Evolutionary conservation across 2,797 vertebrate species (phyloP).

Genomic region (Chromis chromis): DNA sequence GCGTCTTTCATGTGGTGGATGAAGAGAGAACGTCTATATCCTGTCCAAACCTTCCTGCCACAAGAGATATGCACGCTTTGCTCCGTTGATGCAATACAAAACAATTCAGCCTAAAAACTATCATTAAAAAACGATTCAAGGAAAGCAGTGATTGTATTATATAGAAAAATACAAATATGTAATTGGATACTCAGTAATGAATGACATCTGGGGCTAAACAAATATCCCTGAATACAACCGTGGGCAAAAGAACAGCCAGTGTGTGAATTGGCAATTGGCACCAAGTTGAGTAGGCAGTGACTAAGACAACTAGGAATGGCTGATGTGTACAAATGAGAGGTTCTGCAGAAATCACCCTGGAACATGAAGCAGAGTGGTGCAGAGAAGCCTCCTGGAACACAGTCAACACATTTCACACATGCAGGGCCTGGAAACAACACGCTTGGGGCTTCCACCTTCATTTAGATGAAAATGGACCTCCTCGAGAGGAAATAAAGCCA

Average conservation of each 20-base stretch:
- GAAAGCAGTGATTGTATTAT: constrained; percentile 3
- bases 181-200: not conserved
- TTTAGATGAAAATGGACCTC: constrained; percentile 84
- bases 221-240: not conserved
- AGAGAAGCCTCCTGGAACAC: constrained; percentile 68
- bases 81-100: not conserved
- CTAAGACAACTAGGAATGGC: constrained; percentile 44
- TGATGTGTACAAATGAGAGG: constrained; percentile 66
- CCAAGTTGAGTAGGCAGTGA: constrained; percentile 39
- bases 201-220: constrained; percentile 1
- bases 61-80: constrained; percentile 1
- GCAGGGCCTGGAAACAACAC: constrained; percentile 76
- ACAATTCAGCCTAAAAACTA: constrained; percentile 2
- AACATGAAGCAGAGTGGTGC: constrained; percentile 58
- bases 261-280: constrained; percentile 16
- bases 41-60: constrained; percentile 2
- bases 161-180: constrained; percentile 9
- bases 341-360: constrained; percentile 61
- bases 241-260: constrained; percentile 16
- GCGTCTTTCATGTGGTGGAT: constrained; percentile 2
- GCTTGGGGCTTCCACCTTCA: constrained; percentile 80
- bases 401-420: constrained; percentile 78
- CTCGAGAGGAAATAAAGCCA: constrained; percentile 82
- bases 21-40: constrained; percentile 4
- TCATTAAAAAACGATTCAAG: constrained; percentile 1